Evolutionary conservation across 2,888 invertebrate species (phyloP).

Genomic region (Arge pagana): DNA sequence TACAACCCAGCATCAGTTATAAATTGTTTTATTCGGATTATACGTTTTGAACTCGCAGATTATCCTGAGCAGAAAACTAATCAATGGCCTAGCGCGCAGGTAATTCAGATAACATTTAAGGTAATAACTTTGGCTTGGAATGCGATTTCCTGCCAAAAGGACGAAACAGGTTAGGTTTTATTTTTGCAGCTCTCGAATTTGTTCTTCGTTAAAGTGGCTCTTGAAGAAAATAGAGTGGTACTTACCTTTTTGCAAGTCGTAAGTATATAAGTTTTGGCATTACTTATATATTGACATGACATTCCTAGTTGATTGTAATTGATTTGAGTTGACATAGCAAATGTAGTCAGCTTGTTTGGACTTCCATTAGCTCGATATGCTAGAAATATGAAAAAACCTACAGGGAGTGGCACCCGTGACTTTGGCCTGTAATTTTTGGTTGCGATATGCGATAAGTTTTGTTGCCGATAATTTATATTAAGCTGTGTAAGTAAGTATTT

Average conservation of each 20-base stretch:
- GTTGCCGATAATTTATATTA: no score
- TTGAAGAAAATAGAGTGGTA: conserved; percentile 43
- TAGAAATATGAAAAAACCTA: no score
- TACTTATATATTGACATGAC: no score
- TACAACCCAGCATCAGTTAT: no score
- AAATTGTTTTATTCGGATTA: background rate
- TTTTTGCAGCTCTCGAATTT: conserved; percentile 45
- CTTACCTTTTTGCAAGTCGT: conserved; percentile 42
- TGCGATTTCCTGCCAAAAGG: conserved; percentile 46
- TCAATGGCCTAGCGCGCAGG: conserved; percentile 15
- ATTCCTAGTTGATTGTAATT: no score
- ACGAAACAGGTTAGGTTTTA: conserved; percentile 40
- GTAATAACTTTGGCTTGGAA: conserved; percentile 37
- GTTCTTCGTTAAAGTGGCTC: conserved; percentile 44
- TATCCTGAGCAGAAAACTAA: conserved; percentile 3
- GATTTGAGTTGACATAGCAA: no score
- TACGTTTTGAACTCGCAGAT: background rate
- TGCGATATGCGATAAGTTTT: no score
- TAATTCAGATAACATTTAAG: background rate
- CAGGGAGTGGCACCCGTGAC: conserved; percentile 7
- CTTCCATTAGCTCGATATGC: no score
- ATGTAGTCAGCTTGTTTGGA: no score
- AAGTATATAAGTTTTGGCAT: no score
- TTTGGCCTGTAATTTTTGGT: background rate
- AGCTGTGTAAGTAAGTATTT: no score